Conservation (phyloP, 2,888 invertebrate species). For the Automeris io region DNA sequence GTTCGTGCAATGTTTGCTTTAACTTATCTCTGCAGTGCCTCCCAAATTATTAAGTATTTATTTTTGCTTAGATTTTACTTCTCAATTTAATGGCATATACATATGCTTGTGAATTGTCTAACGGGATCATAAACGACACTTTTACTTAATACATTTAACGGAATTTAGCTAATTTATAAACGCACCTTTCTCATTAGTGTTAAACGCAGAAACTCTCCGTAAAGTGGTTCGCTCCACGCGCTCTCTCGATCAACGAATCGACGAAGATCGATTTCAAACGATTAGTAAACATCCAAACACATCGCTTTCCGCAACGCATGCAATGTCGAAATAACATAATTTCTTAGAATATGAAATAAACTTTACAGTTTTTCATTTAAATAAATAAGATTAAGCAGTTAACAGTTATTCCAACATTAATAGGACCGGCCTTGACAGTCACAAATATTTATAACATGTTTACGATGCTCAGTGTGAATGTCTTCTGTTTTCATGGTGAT, state of each 20-base stretch:
- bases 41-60: too few species aligned
- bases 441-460: slow-evolving; percentile 55
- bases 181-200: too few species aligned
- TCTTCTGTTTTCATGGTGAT: slow-evolving; percentile 48
- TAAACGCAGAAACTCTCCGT: not conserved
- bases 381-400: slow-evolving; percentile 30
- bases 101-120: too few species aligned
- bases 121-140: too few species aligned
- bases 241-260: slow-evolving; percentile 36
- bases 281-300: slow-evolving; percentile 26
- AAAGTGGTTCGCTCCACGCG: slow-evolving; percentile 15
- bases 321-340: slow-evolving; percentile 8
- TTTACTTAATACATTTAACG: too few species aligned
- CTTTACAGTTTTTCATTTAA: slow-evolving; percentile 32
- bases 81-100: too few species aligned
- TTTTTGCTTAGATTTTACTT: too few species aligned
- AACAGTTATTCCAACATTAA: slow-evolving; percentile 42
- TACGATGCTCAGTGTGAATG: slow-evolving; percentile 60
- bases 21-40: too few species aligned
- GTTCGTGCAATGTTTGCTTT: too few species aligned
- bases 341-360: slow-evolving; percentile 30
- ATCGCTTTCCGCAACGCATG: slow-evolving; percentile 15
- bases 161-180: too few species aligned
- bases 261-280: slow-evolving; percentile 29
- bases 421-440: slow-evolving; percentile 52